Conservation (phyloP, 2,113 vertebrate genomes). For the Gobiocypris rarus region DNA sequence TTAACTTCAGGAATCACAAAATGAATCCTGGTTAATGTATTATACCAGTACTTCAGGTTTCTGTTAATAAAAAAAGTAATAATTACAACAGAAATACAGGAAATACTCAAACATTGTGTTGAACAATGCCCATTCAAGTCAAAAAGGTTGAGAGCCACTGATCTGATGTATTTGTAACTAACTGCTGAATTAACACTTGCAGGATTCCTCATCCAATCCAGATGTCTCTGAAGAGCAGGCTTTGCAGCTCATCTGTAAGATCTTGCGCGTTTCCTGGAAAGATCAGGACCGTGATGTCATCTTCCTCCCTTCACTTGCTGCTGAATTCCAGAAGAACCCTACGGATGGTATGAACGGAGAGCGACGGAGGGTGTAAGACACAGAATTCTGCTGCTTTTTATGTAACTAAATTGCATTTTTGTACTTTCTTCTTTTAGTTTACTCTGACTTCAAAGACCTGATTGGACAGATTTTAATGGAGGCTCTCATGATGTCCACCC, state of each 20-base stretch:
- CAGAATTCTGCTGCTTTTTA: neutral
- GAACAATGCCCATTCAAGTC: neutral
- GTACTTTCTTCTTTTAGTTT: slow-evolving; percentile 76
- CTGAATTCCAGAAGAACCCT: slow-evolving; percentile 91
- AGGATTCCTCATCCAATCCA: slow-evolving; percentile 87
- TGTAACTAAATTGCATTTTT: neutral
- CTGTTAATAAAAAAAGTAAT: too few species aligned
- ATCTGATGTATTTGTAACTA: neutral
- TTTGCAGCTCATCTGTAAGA: slow-evolving; percentile 97
- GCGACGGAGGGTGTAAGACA: too few species aligned
- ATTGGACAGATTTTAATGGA: slow-evolving; percentile 99
- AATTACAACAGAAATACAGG: too few species aligned
- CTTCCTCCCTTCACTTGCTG: slow-evolving; percentile 90
- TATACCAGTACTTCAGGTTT: too few species aligned
- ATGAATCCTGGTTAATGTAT: too few species aligned
- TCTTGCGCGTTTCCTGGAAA: slow-evolving; percentile 98
- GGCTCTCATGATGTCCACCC: slow-evolving; percentile 98
- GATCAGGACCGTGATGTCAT: slow-evolving; percentile 96
- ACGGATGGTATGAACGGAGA: slow-evolving; percentile 83
- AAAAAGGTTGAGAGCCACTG: neutral
- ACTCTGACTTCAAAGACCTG: slow-evolving; percentile 96
- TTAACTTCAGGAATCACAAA: too few species aligned
- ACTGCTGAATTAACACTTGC: neutral
- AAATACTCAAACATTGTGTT: neutral
- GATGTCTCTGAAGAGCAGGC: slow-evolving; percentile 97